Base-by-base conservation (phyloP, 2,113 vertebrate genomes). In the Callithrix jacchus region DNA sequence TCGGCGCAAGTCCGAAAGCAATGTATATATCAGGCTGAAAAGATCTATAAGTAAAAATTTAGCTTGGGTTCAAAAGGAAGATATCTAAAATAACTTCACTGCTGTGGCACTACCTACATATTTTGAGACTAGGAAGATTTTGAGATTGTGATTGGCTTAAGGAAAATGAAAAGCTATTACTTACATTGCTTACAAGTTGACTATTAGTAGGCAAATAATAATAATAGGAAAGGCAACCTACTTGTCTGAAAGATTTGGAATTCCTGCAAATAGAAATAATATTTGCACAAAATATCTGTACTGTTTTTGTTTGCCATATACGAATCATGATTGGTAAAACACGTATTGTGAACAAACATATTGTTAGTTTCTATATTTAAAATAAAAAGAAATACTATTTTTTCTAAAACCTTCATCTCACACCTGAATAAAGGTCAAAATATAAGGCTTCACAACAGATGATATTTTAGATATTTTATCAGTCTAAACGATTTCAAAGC, bases 11-110 rank as follows among this genome's bases (percentile, higher is more conserved):
- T 94, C 86, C 93, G 77, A 97, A 95, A 96, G 18, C 97, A 98
- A 98, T 97, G 73, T 89, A 88, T 97, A 97, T 97, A 97, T 93
- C 37, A 97, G 71, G n/a, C 30, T 97, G 18, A 98, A 97, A 97
- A 96, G 52, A 95, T 25, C 66, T 61, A 11, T 95, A 97, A 95
- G 49, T 76, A 77, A 93, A 98, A 97, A 21, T 30, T 87, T 87
- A 97, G 0, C 37, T 96, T 70, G 42, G 56, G 20, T 54, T 97
- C 58, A 94, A 95, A 97, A 97, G 52, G 40, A 89, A 89, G 94
- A 93, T 74, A 91, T 52, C 8, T 18, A 0, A 97, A 97, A 58
- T 92, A 14, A 9, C n/a, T 97, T 79, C 93, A 80, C 27, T 96
- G n/a, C 85, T 13, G 0, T 95, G 89, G 87, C 82, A 96, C 64